These are phyloP conservation scores for Caenorhabditis briggsae DNA, from an alignment of 1,140 invertebrate genomes.

Conservation along the genomic window DNA sequence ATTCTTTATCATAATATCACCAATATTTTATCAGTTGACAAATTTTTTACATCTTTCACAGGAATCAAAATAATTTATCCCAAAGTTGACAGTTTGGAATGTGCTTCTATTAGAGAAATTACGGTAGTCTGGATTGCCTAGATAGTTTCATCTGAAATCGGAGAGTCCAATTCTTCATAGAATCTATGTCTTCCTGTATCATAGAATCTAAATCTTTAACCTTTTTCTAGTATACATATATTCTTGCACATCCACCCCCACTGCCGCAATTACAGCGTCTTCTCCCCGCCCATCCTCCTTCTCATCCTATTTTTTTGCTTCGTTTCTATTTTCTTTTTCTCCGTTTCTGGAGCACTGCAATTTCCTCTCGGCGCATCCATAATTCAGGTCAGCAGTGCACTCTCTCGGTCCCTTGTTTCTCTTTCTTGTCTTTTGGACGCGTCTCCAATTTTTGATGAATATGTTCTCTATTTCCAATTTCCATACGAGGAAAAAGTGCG, in stretches of 20 bases:
- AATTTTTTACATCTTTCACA: no score
- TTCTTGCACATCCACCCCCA: slow-evolving; percentile 7
- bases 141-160: no score
- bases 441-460: slow-evolving; percentile 9
- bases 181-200: not conserved
- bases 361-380: slow-evolving; percentile 39
- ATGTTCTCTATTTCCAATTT: not conserved
- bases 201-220: not conserved
- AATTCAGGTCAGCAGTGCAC: slow-evolving; percentile 46
- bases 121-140: no score
- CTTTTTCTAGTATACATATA: not conserved
- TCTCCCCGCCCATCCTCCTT: not conserved
- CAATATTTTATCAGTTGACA: no score
- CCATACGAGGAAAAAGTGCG: not conserved
- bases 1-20: no score
- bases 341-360: slow-evolving; percentile 14
- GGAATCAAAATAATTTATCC: no score
- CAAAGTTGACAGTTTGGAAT: no score
- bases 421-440: not conserved
- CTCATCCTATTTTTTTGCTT: not conserved
- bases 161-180: no score
- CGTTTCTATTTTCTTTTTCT: not conserved
- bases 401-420: not conserved
- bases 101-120: no score
- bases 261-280: slow-evolving; percentile 33